Evolutionary conservation across 1,140 invertebrate genomes (phyloP).

Genomic region (Zaprionus inermis): DNA sequence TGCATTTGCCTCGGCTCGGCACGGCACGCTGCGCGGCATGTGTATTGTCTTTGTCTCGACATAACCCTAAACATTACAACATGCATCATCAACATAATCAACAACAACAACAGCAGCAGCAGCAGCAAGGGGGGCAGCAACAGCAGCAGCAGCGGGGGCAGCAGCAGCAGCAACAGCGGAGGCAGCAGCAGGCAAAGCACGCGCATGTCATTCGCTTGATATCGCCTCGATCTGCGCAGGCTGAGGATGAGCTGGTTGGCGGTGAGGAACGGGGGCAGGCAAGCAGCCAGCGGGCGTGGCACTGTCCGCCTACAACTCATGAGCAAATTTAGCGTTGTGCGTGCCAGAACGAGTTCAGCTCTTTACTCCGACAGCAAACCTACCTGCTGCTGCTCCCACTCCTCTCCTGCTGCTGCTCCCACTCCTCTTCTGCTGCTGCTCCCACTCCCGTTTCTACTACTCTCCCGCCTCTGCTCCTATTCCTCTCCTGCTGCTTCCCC

Average conservation of each 20-base stretch:
- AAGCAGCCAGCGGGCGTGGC: background rate
- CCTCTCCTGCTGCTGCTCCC: constrained; percentile 7
- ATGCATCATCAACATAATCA: constrained; percentile 82
- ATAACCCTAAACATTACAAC: constrained; percentile 79
- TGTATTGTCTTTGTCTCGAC: constrained; percentile 44
- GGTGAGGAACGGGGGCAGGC: constrained; percentile 2
- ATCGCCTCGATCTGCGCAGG: constrained; percentile 34
- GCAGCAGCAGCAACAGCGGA: background rate
- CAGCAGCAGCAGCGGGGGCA: background rate
- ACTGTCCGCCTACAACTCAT: constrained; percentile 51
- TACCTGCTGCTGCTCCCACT: background rate
- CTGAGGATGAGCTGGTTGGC: background rate
- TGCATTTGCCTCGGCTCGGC: constrained; percentile 59
- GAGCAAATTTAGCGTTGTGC: constrained; percentile 71
- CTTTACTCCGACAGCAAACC: too few relatives aligned
- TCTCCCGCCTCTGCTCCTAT: constrained; percentile 2
- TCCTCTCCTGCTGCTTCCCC: constrained; percentile 27
- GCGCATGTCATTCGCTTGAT: constrained; percentile 71
- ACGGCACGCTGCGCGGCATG: constrained; percentile 37
- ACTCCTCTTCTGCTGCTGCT: background rate
- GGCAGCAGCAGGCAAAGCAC: constrained; percentile 5
- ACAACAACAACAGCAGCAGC: constrained; percentile 58
- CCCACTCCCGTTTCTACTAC: too few relatives aligned
- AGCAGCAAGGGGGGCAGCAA: background rate
- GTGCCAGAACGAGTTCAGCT: constrained; percentile 69